These are phyloP conservation scores for Myotis planiceps DNA, from an alignment of 2,797 vertebrate species.

Conservation along the genomic window DNA sequence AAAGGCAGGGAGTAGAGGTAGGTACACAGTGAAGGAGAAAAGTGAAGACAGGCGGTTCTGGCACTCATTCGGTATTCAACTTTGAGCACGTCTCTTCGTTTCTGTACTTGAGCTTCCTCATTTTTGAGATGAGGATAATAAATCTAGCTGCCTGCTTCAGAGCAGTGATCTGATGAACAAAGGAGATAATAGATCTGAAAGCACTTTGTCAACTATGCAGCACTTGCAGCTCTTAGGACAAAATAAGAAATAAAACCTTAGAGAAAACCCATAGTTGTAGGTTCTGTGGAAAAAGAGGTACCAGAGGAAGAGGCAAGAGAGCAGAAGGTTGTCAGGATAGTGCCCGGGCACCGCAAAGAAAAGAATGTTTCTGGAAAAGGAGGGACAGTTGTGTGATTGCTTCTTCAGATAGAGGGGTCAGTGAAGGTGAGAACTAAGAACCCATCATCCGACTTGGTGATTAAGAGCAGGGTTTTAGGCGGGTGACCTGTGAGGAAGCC, in stretches of 20 bases:
- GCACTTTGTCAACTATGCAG: neutral
- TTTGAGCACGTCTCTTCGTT: neutral
- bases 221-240: neutral
- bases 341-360: neutral
- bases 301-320: neutral
- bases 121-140: conserved; percentile 54
- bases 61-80: neutral
- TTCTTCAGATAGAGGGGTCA: neutral
- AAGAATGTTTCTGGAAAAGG: neutral
- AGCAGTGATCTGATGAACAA: conserved; percentile 27
- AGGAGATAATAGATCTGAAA: conserved; percentile 36
- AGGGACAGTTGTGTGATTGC: neutral
- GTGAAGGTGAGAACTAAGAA: neutral
- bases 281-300: neutral
- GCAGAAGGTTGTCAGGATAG: neutral
- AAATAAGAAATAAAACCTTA: neutral
- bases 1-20: neutral
- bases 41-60: neutral
- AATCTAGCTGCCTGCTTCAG: conserved; percentile 39
- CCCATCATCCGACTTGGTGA: neutral
- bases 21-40: neutral
- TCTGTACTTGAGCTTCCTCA: conserved; percentile 49
- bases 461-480: conserved; percentile 22
- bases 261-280: neutral
- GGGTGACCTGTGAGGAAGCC: conserved; percentile 16